These are phyloP conservation scores for Sialia sialis DNA, from an alignment of 2,113 vertebrate species.

Conservation along the genomic window DNA sequence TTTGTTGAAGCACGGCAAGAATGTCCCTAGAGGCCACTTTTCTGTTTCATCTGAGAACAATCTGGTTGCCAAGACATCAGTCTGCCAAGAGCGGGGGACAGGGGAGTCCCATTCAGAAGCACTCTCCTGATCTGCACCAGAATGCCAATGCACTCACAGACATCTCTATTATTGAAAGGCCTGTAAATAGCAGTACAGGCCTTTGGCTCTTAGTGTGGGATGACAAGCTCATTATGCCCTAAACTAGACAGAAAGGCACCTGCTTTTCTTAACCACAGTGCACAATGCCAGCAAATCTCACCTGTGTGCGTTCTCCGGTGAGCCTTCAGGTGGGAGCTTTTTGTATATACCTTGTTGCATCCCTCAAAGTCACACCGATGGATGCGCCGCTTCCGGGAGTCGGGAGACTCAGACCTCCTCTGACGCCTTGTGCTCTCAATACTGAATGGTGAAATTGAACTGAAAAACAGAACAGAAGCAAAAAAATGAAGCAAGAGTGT, in stretches of 20 bases:
- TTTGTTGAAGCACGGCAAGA: background rate
- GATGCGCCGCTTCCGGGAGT: conserved; percentile 96
- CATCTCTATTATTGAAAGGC: background rate
- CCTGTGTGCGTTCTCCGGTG: conserved; percentile 97
- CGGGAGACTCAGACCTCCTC: conserved; percentile 93
- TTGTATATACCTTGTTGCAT: conserved; percentile 99
- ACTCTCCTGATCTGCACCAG: background rate
- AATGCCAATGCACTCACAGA: background rate
- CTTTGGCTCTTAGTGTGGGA: background rate
- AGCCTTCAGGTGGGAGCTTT: conserved; percentile 99
- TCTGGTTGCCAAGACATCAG: background rate
- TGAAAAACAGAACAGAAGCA: conserved; percentile 62
- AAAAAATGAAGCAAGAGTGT: background rate
- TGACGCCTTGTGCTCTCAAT: conserved; percentile 97
- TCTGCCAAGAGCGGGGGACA: background rate
- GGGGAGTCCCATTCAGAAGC: background rate
- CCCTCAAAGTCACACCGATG: conserved; percentile 99
- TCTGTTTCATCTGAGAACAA: background rate
- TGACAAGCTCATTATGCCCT: background rate
- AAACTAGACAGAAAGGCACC: background rate
- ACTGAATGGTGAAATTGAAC: conserved; percentile 97
- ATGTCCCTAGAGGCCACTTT: background rate
- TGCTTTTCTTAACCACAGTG: background rate
- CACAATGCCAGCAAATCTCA: conserved; percentile 31
- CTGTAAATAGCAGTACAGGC: background rate